Base-by-base conservation (phyloP, 1,140 invertebrate species). In the Psilanteris sp. region DNA sequence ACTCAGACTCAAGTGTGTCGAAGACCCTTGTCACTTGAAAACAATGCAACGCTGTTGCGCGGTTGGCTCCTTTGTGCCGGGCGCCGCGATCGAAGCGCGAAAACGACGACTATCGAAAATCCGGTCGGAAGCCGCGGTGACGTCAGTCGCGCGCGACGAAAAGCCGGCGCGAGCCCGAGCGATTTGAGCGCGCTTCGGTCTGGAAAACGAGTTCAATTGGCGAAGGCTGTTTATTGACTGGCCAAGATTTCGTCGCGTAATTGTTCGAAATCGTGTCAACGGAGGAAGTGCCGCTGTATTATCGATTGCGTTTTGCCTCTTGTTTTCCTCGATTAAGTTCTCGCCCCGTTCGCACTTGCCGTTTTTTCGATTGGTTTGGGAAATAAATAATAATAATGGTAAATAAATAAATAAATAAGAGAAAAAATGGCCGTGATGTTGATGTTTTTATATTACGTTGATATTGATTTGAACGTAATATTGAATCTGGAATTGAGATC, bases 201-300 rank as follows among this genome's bases (percentile, higher is more conserved):
- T 29, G 44, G 29, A 46, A 55, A 54, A 66, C 52, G 44, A 43
- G 48, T 66, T 54, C 39, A 37, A 52, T 64, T 41, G 62, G 44
- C 24, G 18, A 36, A 39, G 27, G 48, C 29, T 54, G 48, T 54
- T 66, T 66, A 66, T 66, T 66, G 62, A 66, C 37, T 39, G 39
- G 15, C 62, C n/a, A 54, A 43, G 48, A 54, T 54, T 66, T 52
- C 27, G 44, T 61, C 41, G 55, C 22, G 55, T 46, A 50, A 62
- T 43, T 52, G 59, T 64, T 52, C 36, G 41, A 50, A 62, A 62
- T 50, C 27, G 34, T 50, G 44, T 62, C 36, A 62, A 22, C 43
- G 31, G 48, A 62, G 43, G 43, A 62, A 62, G 46, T 59, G 44
- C 37, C 20, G 8, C 46, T 46, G 44, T 27, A 41, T 37, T 46